A percentile compares a stretch with the other conserved stretches of the same genome.
phyloP scores from a whole-genome alignment of 2,888 invertebrate species.

The Diadegma fenestrale region DNA sequence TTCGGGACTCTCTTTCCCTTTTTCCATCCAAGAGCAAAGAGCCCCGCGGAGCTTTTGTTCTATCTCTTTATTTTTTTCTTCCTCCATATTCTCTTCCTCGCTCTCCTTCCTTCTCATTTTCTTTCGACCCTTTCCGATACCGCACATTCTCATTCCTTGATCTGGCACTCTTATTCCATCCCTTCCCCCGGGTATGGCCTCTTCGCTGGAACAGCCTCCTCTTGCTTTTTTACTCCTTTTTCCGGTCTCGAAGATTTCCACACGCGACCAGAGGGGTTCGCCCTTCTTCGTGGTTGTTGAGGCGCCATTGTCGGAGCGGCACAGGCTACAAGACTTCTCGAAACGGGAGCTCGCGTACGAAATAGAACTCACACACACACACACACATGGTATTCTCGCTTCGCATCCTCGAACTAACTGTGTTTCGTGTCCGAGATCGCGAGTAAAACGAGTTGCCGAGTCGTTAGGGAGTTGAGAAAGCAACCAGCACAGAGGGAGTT shows the following conservation, averaged over 20 bases:
- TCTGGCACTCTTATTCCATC: constrained; percentile 37
- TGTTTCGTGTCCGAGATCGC: constrained; percentile 79
- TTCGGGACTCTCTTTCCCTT: constrained; percentile 72
- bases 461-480: constrained; percentile 75
- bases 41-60: constrained; percentile 71
- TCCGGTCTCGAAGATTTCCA: constrained; percentile 59
- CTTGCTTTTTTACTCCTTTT: constrained; percentile 66
- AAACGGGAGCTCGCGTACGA: constrained; percentile 36
- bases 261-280: constrained; percentile 6
- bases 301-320: constrained; percentile 22
- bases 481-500: constrained; percentile 25
- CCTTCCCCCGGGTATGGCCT: constrained; percentile 15
- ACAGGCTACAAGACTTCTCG: constrained; percentile 29
- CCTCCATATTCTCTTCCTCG: constrained; percentile 57
- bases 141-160: constrained; percentile 47
- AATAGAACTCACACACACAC: constrained; percentile 11
- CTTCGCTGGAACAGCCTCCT: constrained; percentile 31
- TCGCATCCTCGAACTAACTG: constrained; percentile 72
- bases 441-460: constrained; percentile 80
- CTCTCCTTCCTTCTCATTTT: constrained; percentile 16
- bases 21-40: constrained; percentile 77
- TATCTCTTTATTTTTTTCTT: constrained; percentile 41
- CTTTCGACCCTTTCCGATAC: constrained; percentile 48
- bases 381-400: neutral
- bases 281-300: constrained; percentile 10